Evolutionary conservation across 2,113 vertebrate species (phyloP), one percentile per base, ranked within the genome.

Genomic region (Plectropomus leopardus): DNA sequence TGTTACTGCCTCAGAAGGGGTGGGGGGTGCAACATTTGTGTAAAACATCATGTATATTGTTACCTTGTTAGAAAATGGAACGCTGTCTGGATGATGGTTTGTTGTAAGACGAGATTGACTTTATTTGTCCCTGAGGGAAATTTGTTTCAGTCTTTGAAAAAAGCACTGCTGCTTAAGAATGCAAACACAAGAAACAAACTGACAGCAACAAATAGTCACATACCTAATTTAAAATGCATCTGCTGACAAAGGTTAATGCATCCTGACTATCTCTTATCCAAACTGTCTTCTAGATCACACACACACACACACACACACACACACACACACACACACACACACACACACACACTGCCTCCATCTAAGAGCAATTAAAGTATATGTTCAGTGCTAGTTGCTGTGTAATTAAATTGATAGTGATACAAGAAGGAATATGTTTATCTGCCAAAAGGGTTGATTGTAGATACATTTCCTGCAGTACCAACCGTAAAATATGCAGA

Each of bases 171-270:
- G 36, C 28, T 26, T 26, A 67, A 57, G 50, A 34, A 72, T 50
- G 4, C 36, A 45, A 21, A 61, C 28, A 50, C 53, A 60, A 32
- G 68, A 19, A 72, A 47, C 61, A 40, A 74, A 32, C 51, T 69
- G 51, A 75, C n/a, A 60, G 28, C 30, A 40, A 28, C 50, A 71
- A 32, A 65, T 16, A 50, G 19, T 44, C 24, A 17, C 59, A 36
- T 6, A 34, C 11, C n/a, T 66, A 60, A 71, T 71, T 82, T 57
- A 40, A 68, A 67, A 23, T 16, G 57, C 48, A n/a, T 54, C 40
- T 75, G n/a, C n/a, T n/a, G 28, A 48, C 57, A 40, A 58, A 73
- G 48, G 36, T 87, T 81, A 88, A 77, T 73, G 58, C 63, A 16
- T 72, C 53, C 47, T 21, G 30, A 34, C 72, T 28, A 44, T 36